Base-by-base conservation (phyloP, 2,113 vertebrate species). In the Bucco capensis region DNA sequence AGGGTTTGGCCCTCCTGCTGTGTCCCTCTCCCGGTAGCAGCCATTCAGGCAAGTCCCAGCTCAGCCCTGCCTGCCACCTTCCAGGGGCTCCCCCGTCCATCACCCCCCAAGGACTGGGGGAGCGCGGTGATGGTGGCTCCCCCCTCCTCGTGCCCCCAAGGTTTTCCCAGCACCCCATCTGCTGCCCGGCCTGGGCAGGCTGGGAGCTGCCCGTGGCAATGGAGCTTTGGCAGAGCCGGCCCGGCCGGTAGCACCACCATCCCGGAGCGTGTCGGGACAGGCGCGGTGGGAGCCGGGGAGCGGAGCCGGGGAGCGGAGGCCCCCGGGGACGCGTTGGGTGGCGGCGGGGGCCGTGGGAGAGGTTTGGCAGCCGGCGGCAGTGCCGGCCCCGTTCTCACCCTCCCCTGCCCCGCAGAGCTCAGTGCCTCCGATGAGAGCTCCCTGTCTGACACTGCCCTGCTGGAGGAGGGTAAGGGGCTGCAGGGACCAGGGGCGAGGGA, bases 241-340 rank as follows among this genome's bases (percentile, higher is more conserved):
- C 90, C 4, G 82, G 92, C 94, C 60, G 85, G 94, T 95, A 83
- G 40, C 17, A 13, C 94, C 19, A 40, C 94, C 15, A 22, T 76
- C 87, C 50, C 6, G 2, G 64, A 84, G 65, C 92, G 8, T 95
- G 94, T 94, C 76, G 65, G 90, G 88, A 84, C 94, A 95, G 37
- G 92, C 11, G 30, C 77, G 1, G 33, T 31, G 81, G 94, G 85
- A 92, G 85, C 33, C 8, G 67, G 76, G 66, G 76, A 90, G 87
- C 4, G 15, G 76, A 80, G 83, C 33, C 8, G 67, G 76, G 66
- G 76, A 90, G 87, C 4, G 15, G 76, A 80, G 83, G 78, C 94
- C 94, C 3, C 44, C n/a, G 14, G 94, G 87, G 87, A 86, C 1
- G 53, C 2, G 3, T 23, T 86, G 90, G 90, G 94, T 80, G 94